A percentile compares a stretch with the other conserved stretches of the same genome.
Evolutionary conservation across 2,888 invertebrate genomes (phyloP).

Genomic region (Muscina levida): DNA sequence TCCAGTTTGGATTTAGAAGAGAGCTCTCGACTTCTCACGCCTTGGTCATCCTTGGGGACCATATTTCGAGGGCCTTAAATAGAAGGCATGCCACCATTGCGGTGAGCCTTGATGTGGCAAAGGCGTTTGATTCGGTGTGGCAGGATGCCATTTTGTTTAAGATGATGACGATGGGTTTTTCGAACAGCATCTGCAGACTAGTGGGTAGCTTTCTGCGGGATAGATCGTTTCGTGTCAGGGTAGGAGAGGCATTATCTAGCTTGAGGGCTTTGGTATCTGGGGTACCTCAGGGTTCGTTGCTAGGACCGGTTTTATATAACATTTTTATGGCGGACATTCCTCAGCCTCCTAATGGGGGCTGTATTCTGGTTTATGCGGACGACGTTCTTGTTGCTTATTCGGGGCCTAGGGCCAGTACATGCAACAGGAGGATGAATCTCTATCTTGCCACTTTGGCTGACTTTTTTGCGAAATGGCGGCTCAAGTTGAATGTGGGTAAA

Average conservation of each 20-base stretch:
- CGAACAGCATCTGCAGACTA: neutral
- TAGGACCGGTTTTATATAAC: slow-evolving; percentile 18
- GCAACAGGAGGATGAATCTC: neutral
- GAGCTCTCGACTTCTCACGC: slow-evolving; percentile 11
- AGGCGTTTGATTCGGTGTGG: no score
- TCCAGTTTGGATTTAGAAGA: slow-evolving; percentile 2
- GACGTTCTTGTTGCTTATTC: neutral
- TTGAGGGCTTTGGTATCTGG: neutral
- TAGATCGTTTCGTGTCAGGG: neutral
- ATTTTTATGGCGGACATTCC: slow-evolving; percentile 5
- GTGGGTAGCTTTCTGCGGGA: neutral
- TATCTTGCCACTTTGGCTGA: no score
- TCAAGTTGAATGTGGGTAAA: no score
- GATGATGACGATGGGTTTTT: no score
- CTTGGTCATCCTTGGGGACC: neutral
- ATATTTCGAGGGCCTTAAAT: neutral
- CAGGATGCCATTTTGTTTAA: no score
- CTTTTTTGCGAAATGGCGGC: no score
- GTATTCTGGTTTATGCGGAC: neutral
- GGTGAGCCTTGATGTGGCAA: no score
- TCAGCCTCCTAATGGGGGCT: neutral
- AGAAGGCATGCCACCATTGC: no score
- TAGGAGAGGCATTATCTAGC: neutral
- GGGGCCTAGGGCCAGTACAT: neutral
- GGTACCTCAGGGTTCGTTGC: neutral